Conservation (phyloP, 2,888 invertebrate species). For the Erannis defoliaria region DNA sequence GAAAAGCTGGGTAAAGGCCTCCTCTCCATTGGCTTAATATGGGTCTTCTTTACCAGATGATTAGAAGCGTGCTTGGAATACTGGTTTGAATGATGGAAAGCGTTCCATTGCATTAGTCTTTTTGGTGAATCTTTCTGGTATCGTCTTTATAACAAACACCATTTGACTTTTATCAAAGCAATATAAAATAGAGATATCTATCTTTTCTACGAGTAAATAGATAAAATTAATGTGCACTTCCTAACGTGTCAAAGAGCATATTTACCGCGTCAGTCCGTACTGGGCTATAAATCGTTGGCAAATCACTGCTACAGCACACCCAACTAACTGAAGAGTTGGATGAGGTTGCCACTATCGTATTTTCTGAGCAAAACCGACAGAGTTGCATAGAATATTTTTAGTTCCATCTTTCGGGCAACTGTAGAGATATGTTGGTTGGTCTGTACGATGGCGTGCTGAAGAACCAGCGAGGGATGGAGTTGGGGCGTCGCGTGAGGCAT, state of each 20-base stretch:
- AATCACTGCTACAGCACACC: constrained; percentile 36
- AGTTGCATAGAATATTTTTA: not conserved
- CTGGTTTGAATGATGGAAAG: no score
- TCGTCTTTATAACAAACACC: no score
- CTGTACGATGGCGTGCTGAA: constrained; percentile 47
- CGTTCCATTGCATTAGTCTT: no score
- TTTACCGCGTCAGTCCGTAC: constrained; percentile 48
- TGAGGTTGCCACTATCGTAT: not conserved
- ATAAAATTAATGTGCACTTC: constrained; percentile 5
- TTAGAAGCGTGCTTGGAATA: no score
- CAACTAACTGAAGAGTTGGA: not conserved
- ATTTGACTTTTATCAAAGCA: no score
- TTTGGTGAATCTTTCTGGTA: no score
- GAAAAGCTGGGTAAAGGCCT: no score
- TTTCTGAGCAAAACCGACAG: not conserved
- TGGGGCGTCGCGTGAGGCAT: constrained; percentile 63
- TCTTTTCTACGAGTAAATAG: not conserved
- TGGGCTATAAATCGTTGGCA: constrained; percentile 49
- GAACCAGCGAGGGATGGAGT: constrained; percentile 38
- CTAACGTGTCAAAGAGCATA: constrained; percentile 37
- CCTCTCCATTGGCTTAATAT: no score
- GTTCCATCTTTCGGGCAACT: not conserved
- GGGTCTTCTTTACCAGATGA: no score
- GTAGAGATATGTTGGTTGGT: not conserved
- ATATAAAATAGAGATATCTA: not conserved